Conservation (phyloP, 2,888 invertebrate genomes). For the Pelosia muscerda region DNA sequence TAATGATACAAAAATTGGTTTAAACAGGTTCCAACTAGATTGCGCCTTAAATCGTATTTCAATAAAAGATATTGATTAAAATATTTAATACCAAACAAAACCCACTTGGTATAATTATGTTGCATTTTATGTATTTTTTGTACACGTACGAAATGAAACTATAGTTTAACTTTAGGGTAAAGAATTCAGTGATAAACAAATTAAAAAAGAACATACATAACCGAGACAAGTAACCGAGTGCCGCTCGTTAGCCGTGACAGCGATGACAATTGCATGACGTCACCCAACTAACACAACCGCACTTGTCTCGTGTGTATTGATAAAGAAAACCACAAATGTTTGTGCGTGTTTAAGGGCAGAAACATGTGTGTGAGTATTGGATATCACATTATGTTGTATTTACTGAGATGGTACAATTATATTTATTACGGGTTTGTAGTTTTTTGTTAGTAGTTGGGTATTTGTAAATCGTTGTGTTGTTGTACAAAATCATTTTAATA, state of each 20-base stretch:
- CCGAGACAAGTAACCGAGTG: slow-evolving; percentile 68
- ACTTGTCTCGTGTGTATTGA: slow-evolving; percentile 54
- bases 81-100: neutral
- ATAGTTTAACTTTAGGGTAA: slow-evolving; percentile 15
- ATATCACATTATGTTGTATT: slow-evolving; percentile 63
- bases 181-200: slow-evolving; percentile 40
- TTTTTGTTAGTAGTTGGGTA: slow-evolving; percentile 39
- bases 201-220: slow-evolving; percentile 54
- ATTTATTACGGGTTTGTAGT: slow-evolving; percentile 49
- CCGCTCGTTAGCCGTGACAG: slow-evolving; percentile 81
- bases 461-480: slow-evolving; percentile 16
- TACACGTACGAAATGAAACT: slow-evolving; percentile 9
- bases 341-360: slow-evolving; percentile 55
- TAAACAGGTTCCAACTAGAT: slow-evolving; percentile 34
- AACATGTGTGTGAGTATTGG: slow-evolving; percentile 65
- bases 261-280: slow-evolving; percentile 85
- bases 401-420: slow-evolving; percentile 56
- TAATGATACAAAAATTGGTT: slow-evolving; percentile 38
- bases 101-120: neutral
- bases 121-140: neutral
- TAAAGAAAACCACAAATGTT: slow-evolving; percentile 71
- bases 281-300: slow-evolving; percentile 63
- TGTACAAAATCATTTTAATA: slow-evolving; percentile 1
- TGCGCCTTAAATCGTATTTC: slow-evolving; percentile 11
- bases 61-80: slow-evolving; percentile 7